Evolutionary conservation across 2,113 vertebrate genomes (phyloP), one percentile per base, ranked within the genome.

Genomic region (Physeter macrocephalus): DNA sequence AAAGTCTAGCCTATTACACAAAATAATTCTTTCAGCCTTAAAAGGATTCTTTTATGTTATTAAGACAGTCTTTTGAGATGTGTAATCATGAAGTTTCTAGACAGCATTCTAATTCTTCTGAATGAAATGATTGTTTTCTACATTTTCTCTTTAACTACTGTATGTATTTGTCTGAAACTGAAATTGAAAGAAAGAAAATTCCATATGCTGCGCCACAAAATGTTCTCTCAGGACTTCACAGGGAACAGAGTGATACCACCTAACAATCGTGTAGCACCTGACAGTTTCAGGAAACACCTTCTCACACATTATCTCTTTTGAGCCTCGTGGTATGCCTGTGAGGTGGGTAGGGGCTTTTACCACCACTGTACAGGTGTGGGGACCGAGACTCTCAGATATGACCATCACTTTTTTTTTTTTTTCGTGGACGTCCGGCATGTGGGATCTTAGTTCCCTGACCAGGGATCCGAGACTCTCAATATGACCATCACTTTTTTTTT

Each of bases 11-110:
- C 84, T 93, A 18, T 72, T 57, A 54, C 67, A 61, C 57, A 77
- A 95, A 95, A 52, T 83, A n/a, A 85, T 88, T 85, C 11, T 97
- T 85, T 95, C 31, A 89, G 61, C 54, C 72, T 90, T 78, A 59
- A 93, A 93, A 96, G 14, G 61, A 83, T 69, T 89, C 18, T 92
- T 88, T 82, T 89, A 29, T 85, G 66, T 59, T 94, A 87, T n/a
- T 90, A 78, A 90, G 54, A 54, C 71, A 93, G 61, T 80, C 80
- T 88, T 92, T 94, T 81, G 57, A 96, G 52, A 88, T 93, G 88
- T 23, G 27, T 34, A 88, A 13, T 59, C 36, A 49, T n/a, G 67
- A 91, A 88, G 13, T 89, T 92, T 94, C 57, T 81, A 90, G 59
- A n/a, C 43, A 95, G 43, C 49, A 84, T 88, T 88, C 17, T 84